Evolutionary conservation across 2,888 invertebrate genomes (phyloP), one percentile per base, ranked within the genome.

Genomic region (Coecobrya sp.): DNA sequence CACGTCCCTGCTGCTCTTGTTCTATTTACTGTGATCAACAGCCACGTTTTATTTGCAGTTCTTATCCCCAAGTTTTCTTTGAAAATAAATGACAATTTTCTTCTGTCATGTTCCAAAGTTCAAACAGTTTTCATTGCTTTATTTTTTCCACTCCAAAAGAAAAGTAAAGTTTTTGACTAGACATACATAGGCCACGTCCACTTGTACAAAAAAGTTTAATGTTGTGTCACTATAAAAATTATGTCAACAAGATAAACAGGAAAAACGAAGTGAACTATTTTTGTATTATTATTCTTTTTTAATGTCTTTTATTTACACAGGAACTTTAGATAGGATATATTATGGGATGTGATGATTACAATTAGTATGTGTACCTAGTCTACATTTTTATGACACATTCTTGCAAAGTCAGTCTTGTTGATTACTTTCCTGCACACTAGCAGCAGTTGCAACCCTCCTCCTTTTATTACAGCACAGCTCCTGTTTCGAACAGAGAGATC

Each of bases 401-500:
- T 45, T 7, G 11, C 2, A 7, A 7, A 76, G 73, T 76, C 73
- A 76, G 73, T 76, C 45, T 70, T 76, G 45, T 76, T 49, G 73
- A 76, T 76, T 76, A 76, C 22, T 45, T 45, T 76, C 45, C 36
- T 27, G 11, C 45, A 45, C 19, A 49, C 22, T 1, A 45, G 3
- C 10, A 45, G 19, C 70, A 36, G n/a, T n/a, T n/a, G 10, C 42
- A 36, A 7, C 19, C 68, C 62, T 62, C 62, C 13, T 19, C 36
- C 49, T 11, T 11, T 22, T 45, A 10, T 10, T 45, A n/a, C n/a
- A n/a, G n/a, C 70, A 0, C 52, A 52, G 79, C 79, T 79, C 27
- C 79, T 52, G 27, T 79, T 79, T 79, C 79, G 79, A 79, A 30
- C 55, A 55, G 82, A 82, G 52, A 79, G 82, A 82, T 82, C 82